phyloP scores from a whole-genome alignment of 2,888 invertebrate genomes.

The Eulithis testata region DNA sequence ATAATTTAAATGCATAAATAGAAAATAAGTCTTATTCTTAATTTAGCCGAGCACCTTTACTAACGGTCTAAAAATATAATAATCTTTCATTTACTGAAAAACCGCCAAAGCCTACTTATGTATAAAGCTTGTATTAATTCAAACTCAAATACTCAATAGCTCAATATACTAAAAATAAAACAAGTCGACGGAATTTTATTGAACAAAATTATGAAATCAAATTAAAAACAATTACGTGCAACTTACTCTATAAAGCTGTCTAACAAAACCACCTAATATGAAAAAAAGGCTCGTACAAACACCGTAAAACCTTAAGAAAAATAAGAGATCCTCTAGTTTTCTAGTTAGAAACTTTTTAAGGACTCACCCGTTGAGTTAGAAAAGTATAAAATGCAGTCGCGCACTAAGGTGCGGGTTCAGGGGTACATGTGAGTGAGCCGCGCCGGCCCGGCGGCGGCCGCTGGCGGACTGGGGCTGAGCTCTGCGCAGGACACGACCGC shows the following conservation, averaged over 20 bases:
- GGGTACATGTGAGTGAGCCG: constrained; percentile 39
- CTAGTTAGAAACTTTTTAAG: background rate
- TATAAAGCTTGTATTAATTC: too few species aligned
- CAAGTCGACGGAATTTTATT: too few species aligned
- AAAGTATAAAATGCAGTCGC: constrained; percentile 46
- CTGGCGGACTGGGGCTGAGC: constrained; percentile 71
- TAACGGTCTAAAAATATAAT: too few species aligned
- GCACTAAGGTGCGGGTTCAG: constrained; percentile 14
- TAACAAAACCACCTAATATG: background rate
- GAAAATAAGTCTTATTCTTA: too few species aligned
- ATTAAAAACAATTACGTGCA: background rate
- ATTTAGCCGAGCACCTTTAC: too few species aligned
- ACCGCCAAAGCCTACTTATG: too few species aligned
- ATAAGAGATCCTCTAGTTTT: background rate
- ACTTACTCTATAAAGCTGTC: background rate
- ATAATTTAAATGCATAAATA: too few species aligned
- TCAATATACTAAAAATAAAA: too few species aligned
- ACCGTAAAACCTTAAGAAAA: constrained; percentile 3
- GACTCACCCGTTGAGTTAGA: constrained; percentile 51
- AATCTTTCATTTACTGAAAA: too few species aligned
- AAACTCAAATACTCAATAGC: too few species aligned
- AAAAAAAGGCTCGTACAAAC: background rate
- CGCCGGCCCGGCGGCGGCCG: constrained; percentile 81
- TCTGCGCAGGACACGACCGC: constrained; percentile 67
- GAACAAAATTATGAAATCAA: background rate